Percentiles rank a stretch among this genome's conserved stretches.
These are phyloP conservation scores for Caenorhabditis sp. DNA, from an alignment of 2,888 invertebrate genomes.

Conservation along the genomic window DNA sequence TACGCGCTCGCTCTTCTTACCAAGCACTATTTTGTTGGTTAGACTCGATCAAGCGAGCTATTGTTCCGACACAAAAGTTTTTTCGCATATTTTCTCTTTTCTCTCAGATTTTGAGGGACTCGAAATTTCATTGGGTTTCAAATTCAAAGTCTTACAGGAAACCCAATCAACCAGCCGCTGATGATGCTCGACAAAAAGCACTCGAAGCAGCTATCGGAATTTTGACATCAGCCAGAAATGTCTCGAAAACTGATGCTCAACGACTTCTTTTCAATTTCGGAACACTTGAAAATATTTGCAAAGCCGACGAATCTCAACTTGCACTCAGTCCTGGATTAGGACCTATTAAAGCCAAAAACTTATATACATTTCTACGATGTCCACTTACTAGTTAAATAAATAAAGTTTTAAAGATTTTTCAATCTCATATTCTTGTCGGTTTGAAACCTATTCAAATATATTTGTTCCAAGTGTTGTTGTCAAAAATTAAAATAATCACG, in stretches of 20 bases:
- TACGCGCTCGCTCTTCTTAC: slow-evolving; percentile 1
- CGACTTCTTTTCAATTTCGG: slow-evolving; percentile 63
- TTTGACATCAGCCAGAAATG: slow-evolving; percentile 60
- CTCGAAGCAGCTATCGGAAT: slow-evolving; percentile 61
- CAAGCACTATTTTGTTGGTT: neutral
- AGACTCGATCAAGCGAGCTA: slow-evolving; percentile 21
- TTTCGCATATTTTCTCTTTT: slow-evolving; percentile 5
- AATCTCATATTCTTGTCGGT: too few species aligned
- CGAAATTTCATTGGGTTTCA: neutral
- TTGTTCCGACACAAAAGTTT: slow-evolving; percentile 10
- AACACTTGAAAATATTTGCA: slow-evolving; percentile 51
- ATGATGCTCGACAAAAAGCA: slow-evolving; percentile 40
- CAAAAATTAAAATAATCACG: too few species aligned
- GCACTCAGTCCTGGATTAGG: slow-evolving; percentile 64
- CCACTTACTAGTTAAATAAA: slow-evolving; percentile 25
- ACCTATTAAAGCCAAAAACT: slow-evolving; percentile 60
- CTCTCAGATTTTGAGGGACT: neutral
- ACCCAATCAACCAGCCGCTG: neutral
- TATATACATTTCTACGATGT: slow-evolving; percentile 57
- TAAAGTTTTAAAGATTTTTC: too few species aligned
- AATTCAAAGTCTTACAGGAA: neutral
- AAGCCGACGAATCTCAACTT: slow-evolving; percentile 58
- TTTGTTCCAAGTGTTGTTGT: too few species aligned
- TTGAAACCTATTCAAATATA: too few species aligned
- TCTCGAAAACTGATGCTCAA: slow-evolving; percentile 65